Evolutionary conservation across 92 coral and sea anemone genomes (phyloP).

Genomic region (Siderastrea radians): DNA sequence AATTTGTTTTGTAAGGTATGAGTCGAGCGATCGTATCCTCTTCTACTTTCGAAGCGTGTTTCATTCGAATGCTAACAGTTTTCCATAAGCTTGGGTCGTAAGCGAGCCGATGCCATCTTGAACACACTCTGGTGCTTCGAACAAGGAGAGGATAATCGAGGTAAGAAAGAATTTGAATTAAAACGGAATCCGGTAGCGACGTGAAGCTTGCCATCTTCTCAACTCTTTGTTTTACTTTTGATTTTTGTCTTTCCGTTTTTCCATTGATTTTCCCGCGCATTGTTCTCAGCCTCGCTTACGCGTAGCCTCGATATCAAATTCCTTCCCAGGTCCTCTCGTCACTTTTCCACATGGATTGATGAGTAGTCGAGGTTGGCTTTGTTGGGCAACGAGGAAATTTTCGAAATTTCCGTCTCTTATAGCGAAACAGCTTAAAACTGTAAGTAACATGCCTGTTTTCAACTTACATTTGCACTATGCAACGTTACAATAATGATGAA

Average conservation of each 20-base stretch:
- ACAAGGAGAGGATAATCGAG: constrained; percentile 81
- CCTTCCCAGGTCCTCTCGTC: constrained; percentile 1
- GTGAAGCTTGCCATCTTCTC: constrained; percentile 77
- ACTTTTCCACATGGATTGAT: constrained; percentile 15
- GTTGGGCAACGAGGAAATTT: neutral
- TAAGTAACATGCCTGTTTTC: constrained; percentile 13
- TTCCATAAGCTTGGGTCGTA: constrained; percentile 96
- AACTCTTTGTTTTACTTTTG: constrained; percentile 26
- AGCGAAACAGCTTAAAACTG: neutral
- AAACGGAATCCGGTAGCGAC: constrained; percentile 87
- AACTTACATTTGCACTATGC: neutral
- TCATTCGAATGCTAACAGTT: constrained; percentile 69
- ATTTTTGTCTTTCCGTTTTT: constrained; percentile 58
- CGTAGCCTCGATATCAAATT: constrained; percentile 50
- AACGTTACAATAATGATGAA: constrained; percentile 27
- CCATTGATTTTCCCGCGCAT: constrained; percentile 98
- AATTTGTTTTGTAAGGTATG: constrained; percentile 81
- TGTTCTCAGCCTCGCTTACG: constrained; percentile 77
- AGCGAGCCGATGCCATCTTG: constrained; percentile 90
- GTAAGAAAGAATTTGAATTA: constrained; percentile 87
- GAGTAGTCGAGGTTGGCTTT: neutral
- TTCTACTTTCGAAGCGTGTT: constrained; percentile 78
- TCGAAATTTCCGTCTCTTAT: neutral
- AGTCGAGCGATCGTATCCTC: constrained; percentile 77
- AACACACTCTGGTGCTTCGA: constrained; percentile 80